phyloP scores from a whole-genome alignment of 1,140 invertebrate genomes.

The Thaumatotibia leucotreta region DNA sequence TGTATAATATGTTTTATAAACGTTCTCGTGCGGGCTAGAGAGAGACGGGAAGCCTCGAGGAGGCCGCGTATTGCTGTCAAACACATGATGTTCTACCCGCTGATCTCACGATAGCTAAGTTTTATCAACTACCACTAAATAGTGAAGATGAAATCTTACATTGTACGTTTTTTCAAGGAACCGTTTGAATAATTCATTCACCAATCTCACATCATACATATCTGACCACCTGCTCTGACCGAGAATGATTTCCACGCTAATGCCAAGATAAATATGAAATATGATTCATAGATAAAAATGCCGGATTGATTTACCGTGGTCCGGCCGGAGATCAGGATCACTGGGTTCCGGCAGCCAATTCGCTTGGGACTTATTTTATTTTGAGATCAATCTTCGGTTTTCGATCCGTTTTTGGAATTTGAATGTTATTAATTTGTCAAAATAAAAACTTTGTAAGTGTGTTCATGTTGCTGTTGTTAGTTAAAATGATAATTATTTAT shows the following conservation, averaged over 20 bases:
- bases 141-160: too few species aligned
- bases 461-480: too few species aligned
- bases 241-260: constrained; percentile 30
- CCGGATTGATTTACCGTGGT: constrained; percentile 41
- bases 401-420: neutral
- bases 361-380: neutral
- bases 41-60: too few species aligned
- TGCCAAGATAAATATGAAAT: constrained; percentile 41
- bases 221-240: constrained; percentile 15
- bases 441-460: too few species aligned
- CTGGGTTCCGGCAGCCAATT: neutral
- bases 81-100: too few species aligned
- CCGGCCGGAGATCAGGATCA: neutral
- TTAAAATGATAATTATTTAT: too few species aligned
- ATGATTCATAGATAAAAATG: constrained; percentile 35
- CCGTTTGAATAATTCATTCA: neutral
- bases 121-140: too few species aligned
- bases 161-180: neutral
- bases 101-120: too few species aligned
- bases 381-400: neutral
- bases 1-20: too few species aligned
- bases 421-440: too few species aligned
- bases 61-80: too few species aligned
- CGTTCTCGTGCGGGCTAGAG: too few species aligned
- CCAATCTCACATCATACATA: neutral